Conservation (phyloP, 2,888 invertebrate genomes). For the Drosophila mettleri region DNA sequence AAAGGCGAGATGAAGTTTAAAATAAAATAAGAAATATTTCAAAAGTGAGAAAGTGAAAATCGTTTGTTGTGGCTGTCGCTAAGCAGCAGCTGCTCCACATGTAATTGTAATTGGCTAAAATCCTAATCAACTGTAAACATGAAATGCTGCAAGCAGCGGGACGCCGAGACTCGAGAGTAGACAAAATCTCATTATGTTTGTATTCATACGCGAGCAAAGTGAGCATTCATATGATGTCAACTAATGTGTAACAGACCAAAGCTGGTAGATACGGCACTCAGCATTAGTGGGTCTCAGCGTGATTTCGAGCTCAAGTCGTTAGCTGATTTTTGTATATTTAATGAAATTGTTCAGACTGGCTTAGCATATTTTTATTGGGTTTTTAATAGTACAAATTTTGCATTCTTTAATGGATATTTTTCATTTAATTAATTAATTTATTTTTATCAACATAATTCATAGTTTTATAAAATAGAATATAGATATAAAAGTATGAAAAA, state of each 20-base stretch:
- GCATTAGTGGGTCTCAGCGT: neutral
- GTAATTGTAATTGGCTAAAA: slow-evolving; percentile 73
- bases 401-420: no score
- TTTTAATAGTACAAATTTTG: no score
- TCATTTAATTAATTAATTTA: no score
- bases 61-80: slow-evolving; percentile 23
- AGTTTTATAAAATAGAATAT: no score
- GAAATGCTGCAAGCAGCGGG: neutral
- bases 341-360: no score
- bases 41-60: slow-evolving; percentile 70
- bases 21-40: slow-evolving; percentile 18
- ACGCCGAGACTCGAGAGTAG: neutral
- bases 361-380: no score
- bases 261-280: neutral
- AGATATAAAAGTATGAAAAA: no score
- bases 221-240: neutral
- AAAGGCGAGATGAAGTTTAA: slow-evolving; percentile 14
- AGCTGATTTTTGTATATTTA: no score
- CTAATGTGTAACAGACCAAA: neutral
- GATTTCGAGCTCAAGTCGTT: no score
- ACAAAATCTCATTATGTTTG: slow-evolving; percentile 47
- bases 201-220: slow-evolving; percentile 6
- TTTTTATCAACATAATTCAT: no score
- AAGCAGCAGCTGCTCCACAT: slow-evolving; percentile 67
- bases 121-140: slow-evolving; percentile 55